Evolutionary conservation across 2,888 invertebrate species (phyloP).

Genomic region (Argyresthia albistria): DNA sequence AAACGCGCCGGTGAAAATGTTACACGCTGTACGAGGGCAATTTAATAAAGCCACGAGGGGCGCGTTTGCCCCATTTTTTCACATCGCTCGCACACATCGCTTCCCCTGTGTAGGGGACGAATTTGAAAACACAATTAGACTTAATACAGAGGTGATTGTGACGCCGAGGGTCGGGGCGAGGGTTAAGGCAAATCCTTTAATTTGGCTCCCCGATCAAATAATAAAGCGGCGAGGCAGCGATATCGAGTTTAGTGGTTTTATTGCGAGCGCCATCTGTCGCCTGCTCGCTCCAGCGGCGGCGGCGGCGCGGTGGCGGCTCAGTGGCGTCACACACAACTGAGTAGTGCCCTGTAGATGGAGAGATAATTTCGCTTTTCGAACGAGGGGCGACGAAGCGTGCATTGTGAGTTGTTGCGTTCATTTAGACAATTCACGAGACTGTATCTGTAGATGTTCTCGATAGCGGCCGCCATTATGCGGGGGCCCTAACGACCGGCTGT

Average conservation of each 20-base stretch:
- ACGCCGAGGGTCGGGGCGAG: slow-evolving; percentile 63
- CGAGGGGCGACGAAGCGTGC: slow-evolving; percentile 44
- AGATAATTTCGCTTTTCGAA: slow-evolving; percentile 66
- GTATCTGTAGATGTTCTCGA: slow-evolving; percentile 49
- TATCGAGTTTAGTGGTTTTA: slow-evolving; percentile 73
- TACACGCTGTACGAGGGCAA: slow-evolving; percentile 37
- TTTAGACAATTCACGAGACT: slow-evolving; percentile 56
- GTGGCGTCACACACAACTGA: background rate
- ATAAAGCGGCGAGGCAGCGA: slow-evolving; percentile 61
- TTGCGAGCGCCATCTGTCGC: slow-evolving; percentile 71
- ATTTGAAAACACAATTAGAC: slow-evolving; percentile 73
- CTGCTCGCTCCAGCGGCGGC: slow-evolving; percentile 15
- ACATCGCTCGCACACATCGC: slow-evolving; percentile 45
- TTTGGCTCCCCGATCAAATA: slow-evolving; percentile 72
- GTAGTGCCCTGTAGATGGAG: slow-evolving; percentile 50
- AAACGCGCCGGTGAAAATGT: slow-evolving; percentile 3
- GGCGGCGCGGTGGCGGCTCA: background rate
- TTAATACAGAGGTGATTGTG: slow-evolving; percentile 73
- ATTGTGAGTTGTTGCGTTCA: slow-evolving; percentile 57
- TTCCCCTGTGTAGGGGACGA: slow-evolving; percentile 58
- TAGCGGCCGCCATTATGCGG: slow-evolving; percentile 47
- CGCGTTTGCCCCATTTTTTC: slow-evolving; percentile 60
- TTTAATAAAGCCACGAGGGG: slow-evolving; percentile 56
- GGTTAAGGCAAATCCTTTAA: slow-evolving; percentile 70
- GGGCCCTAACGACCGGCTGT: slow-evolving; percentile 42